Evolutionary conservation across 2,888 invertebrate species (phyloP).

Genomic region (Imbricaverruca yamaguchii): DNA sequence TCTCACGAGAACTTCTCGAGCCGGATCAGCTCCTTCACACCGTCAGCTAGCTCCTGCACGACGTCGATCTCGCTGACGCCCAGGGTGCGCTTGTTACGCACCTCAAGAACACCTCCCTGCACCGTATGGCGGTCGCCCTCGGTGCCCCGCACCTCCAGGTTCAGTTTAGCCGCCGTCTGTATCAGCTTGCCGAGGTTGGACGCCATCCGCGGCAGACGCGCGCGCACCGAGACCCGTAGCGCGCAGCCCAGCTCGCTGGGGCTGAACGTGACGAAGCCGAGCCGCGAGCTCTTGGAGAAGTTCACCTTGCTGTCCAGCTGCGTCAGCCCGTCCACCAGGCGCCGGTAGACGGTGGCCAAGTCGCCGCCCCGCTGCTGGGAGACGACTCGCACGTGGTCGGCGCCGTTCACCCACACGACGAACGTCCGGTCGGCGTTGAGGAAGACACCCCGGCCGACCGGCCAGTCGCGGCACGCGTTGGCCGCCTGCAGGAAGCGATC

Average conservation of each 20-base stretch:
- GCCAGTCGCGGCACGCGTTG: conserved; percentile 59
- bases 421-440: conserved; percentile 67
- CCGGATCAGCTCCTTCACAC: conserved; percentile 90
- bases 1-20: conserved; percentile 58
- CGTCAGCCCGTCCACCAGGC: conserved; percentile 56
- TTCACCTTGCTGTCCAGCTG: conserved; percentile 45
- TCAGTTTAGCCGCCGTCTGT: conserved; percentile 68
- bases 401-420: conserved; percentile 84
- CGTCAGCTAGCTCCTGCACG: conserved; percentile 91
- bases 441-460: conserved; percentile 84
- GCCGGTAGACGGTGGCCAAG: conserved; percentile 67
- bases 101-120: conserved; percentile 57
- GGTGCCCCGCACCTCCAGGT: conserved; percentile 57
- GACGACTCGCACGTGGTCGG: conserved; percentile 79
- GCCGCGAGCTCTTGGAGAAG: conserved; percentile 63
- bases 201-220: conserved; percentile 56
- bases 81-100: conserved; percentile 73
- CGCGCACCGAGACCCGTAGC: conserved; percentile 47
- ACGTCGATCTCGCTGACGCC: conserved; percentile 65
- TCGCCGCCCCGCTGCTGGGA: conserved; percentile 63
- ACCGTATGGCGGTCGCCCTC: conserved; percentile 43
- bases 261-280: conserved; percentile 76
- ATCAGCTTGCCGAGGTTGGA: conserved; percentile 62
- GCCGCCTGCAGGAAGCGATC: conserved; percentile 48
- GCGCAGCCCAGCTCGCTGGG: conserved; percentile 82